Percentiles rank a stretch among this genome's conserved stretches.
These are phyloP conservation scores for Tetragonula carbonaria DNA, from an alignment of 2,888 invertebrate species.

Conservation along the genomic window DNA sequence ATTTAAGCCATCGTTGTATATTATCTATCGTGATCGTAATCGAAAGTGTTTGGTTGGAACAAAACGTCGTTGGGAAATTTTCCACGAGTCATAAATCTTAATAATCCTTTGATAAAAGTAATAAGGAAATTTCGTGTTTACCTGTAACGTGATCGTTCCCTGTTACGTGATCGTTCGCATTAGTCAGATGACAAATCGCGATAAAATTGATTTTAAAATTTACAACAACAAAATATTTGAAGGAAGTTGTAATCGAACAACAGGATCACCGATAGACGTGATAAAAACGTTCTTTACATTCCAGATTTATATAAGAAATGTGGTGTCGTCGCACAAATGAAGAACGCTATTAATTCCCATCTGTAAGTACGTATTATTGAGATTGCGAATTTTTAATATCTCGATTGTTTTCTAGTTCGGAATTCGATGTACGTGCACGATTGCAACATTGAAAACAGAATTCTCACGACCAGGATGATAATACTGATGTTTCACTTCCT, in stretches of 20 bases:
- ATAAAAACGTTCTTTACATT: not conserved
- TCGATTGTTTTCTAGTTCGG: not conserved
- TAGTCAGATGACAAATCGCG: not conserved
- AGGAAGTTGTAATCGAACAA: not conserved
- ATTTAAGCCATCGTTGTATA: not conserved
- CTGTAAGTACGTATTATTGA: no score
- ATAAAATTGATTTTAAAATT: conserved; percentile 12
- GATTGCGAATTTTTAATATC: not conserved
- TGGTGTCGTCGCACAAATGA: not conserved
- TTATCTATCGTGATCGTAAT: conserved; percentile 2
- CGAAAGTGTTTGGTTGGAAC: not conserved
- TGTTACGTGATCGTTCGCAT: conserved; percentile 45
- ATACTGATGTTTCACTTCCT: conserved; percentile 52
- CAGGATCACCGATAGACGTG: not conserved
- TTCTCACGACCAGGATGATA: conserved; percentile 11
- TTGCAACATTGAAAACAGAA: conserved; percentile 20
- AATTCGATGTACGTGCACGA: conserved; percentile 25
- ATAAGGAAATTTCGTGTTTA: conserved; percentile 8
- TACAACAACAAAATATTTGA: not conserved
- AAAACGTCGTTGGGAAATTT: conserved; percentile 4
- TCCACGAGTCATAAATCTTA: conserved; percentile 38
- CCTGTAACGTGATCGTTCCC: not conserved
- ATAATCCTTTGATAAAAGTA: conserved; percentile 10
- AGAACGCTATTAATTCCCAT: not conserved
- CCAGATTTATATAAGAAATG: conserved; percentile 17